phyloP scores from a whole-genome alignment of 1,140 invertebrate species.

The Trichogramma pretiosum region DNA sequence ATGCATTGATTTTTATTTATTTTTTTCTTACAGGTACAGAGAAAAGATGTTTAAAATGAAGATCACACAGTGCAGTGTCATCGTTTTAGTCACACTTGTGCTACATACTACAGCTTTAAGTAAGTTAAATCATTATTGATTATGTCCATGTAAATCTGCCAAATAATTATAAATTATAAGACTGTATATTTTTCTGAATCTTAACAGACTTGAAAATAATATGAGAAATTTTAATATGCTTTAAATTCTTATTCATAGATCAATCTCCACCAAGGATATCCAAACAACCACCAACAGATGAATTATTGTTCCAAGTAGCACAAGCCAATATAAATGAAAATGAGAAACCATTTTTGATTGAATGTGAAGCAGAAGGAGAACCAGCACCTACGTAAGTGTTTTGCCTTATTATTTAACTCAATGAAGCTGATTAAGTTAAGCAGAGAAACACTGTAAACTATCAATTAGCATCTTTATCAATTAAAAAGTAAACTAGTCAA shows the following conservation, averaged over 20 bases:
- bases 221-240: conserved; percentile 1
- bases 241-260: conserved; percentile 44
- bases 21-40: conserved; percentile 23
- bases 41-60: conserved; percentile 26
- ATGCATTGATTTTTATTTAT: conserved; percentile 3
- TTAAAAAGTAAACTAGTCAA: no score
- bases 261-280: conserved; percentile 80
- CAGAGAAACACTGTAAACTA: no score
- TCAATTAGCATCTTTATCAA: no score
- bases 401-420: neutral
- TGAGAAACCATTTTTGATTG: conserved; percentile 88
- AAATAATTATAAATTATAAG: no score
- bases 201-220: no score
- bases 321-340: conserved; percentile 65
- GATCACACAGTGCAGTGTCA: conserved; percentile 27
- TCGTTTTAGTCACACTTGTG: conserved; percentile 28
- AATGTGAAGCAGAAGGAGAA: conserved; percentile 89
- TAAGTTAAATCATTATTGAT: conserved; percentile 29
- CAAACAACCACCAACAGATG: conserved; percentile 83
- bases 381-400: conserved; percentile 73
- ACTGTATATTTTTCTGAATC: no score
- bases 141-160: no score
- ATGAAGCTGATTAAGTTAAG: no score
- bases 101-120: conserved; percentile 33
- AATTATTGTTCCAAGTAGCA: conserved; percentile 84